Percentiles rank a stretch among this genome's conserved stretches.
phyloP scores from a whole-genome alignment of 2,888 invertebrate species.

The Drosophila testacea region DNA sequence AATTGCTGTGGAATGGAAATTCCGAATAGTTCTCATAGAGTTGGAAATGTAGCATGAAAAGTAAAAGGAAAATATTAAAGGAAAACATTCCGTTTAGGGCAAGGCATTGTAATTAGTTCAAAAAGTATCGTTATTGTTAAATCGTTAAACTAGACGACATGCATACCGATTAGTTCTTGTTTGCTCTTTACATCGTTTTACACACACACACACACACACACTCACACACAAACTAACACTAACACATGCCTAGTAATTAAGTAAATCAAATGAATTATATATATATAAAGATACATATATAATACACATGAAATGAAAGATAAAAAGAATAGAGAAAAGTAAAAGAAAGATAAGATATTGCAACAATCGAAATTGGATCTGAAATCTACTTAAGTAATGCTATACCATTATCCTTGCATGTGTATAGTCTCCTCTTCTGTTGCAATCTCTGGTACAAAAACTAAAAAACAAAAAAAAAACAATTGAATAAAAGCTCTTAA shows the following conservation, averaged over 20 bases:
- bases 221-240: conserved; percentile 13
- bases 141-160: conserved; percentile 42
- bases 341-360: conserved; percentile 39
- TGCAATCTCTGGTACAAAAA: conserved; percentile 49
- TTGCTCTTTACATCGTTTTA: conserved; percentile 44
- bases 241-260: conserved; percentile 35
- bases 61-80: not conserved
- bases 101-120: conserved; percentile 58
- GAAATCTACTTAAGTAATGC: conserved; percentile 27
- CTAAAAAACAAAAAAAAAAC: conserved; percentile 13
- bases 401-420: conserved; percentile 9
- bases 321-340: conserved; percentile 28
- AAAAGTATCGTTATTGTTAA: conserved; percentile 35
- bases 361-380: conserved; percentile 30
- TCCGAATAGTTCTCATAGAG: conserved; percentile 30
- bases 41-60: conserved; percentile 39
- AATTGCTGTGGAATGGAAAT: not conserved
- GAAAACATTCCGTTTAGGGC: conserved; percentile 56
- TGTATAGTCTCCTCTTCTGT: conserved; percentile 27
- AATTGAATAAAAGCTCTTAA: conserved; percentile 27
- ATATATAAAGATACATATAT: conserved; percentile 33
- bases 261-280: conserved; percentile 61
- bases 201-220: conserved; percentile 27
- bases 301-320: conserved; percentile 34
- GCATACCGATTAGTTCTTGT: conserved; percentile 32